Conservation (phyloP, 1,140 invertebrate genomes). For the Nebria ingens region DNA sequence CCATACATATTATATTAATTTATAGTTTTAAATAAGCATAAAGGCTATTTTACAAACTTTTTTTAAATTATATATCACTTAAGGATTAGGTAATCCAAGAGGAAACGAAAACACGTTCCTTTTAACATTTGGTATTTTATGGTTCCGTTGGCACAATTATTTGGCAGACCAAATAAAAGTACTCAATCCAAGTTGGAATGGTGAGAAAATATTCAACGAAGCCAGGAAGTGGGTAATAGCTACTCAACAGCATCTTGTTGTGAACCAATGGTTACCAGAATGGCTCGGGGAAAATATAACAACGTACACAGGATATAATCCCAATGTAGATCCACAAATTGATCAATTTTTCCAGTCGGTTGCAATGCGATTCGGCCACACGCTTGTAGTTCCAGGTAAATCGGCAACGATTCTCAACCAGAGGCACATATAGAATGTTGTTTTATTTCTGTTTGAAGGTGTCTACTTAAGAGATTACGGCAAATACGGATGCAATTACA, state of each 20-base stretch:
- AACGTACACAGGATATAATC: constrained; percentile 49
- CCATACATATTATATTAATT: constrained; percentile 36
- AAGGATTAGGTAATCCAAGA: constrained; percentile 50
- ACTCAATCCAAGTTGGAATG: constrained; percentile 34
- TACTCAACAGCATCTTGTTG: constrained; percentile 40
- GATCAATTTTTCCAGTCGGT: constrained; percentile 58
- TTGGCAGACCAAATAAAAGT: constrained; percentile 36
- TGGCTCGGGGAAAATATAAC: constrained; percentile 30
- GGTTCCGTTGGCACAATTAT: constrained; percentile 53
- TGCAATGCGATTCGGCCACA: constrained; percentile 58
- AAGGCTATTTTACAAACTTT: background rate
- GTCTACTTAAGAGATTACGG: constrained; percentile 34
- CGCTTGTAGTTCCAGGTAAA: constrained; percentile 42
- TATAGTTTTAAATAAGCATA: background rate
- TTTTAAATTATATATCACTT: constrained; percentile 8
- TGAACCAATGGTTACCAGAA: constrained; percentile 43
- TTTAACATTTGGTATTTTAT: constrained; percentile 44
- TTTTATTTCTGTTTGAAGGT: constrained; percentile 23
- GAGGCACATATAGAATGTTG: background rate
- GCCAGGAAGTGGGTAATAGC: constrained; percentile 50
- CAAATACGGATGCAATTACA: constrained; percentile 28
- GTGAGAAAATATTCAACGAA: constrained; percentile 45
- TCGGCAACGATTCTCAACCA: background rate
- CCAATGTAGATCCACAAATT: constrained; percentile 52
- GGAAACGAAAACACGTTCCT: constrained; percentile 50